Conservation (phyloP, 2,113 vertebrate genomes). For the Fukomys damarensis region DNA sequence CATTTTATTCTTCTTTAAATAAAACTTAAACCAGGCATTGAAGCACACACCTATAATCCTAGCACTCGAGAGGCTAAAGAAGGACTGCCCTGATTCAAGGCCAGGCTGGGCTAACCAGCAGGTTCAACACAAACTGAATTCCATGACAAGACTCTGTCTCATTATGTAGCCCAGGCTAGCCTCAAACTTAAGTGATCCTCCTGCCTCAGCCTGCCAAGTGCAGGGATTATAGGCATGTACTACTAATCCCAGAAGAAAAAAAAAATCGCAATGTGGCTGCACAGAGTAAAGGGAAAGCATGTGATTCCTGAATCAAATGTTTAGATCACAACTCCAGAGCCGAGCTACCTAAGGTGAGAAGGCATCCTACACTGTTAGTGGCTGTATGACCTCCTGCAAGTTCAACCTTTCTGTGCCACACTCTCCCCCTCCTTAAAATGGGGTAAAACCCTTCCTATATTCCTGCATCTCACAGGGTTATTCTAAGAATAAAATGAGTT, state of each 20-base stretch:
- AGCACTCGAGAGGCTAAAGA: background rate
- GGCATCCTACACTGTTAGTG: background rate
- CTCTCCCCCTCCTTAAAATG: background rate
- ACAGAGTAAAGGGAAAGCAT: background rate
- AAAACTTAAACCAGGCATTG: background rate
- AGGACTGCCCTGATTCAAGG: background rate
- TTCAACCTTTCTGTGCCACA: background rate
- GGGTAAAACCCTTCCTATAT: background rate
- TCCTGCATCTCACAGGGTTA: background rate
- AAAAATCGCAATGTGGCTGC: background rate
- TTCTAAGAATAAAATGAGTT: background rate
- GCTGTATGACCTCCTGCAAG: background rate
- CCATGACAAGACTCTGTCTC: background rate
- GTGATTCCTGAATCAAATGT: background rate
- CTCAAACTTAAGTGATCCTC: background rate
- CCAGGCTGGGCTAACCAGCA: background rate
- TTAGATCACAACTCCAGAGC: background rate
- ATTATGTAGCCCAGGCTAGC: background rate
- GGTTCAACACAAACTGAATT: background rate
- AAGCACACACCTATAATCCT: too few relatives aligned
- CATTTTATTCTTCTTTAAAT: background rate
- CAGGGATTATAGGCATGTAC: background rate
- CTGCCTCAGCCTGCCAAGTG: background rate
- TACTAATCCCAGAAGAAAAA: background rate
- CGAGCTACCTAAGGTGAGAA: background rate